Evolutionary conservation across 2,888 invertebrate genomes (phyloP), one percentile per base, ranked within the genome.

Genomic region (Drosophila cracens): DNA sequence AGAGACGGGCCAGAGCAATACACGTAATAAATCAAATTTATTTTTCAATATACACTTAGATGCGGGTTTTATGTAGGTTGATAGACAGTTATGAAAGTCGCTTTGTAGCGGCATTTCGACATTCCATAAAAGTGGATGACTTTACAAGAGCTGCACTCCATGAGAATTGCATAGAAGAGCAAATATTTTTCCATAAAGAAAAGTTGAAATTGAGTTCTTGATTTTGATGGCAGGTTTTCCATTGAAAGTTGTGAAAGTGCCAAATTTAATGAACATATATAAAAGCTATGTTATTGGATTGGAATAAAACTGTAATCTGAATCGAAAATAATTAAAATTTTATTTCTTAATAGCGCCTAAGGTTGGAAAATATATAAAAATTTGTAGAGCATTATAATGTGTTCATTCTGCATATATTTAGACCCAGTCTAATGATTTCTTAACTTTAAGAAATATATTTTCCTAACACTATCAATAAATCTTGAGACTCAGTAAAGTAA

Each of bases 1-100:
- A 16, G 27, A n/a, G n/a, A 33, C 33, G 40, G 33, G 49, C n/a
- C 27, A 51, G 64, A 52, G 62, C 65, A 70, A 66, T 70, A 63
- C 53, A 72, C 51, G 40, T 65, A 63, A 62, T 65, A 83, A 87
- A 84, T 85, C 66, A 71, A 87, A 87, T 84, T 87, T 87, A 74
- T 69, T 81, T 76, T 85, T 71, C 79, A 76, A 87, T 87, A 71
- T 74, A 65, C 72, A 79, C 74, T 76, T 76, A 54, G 61, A 54
- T 52, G 52, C 56, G 76, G 64, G 74, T 79, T 70, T 66, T 54
- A 65, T 58, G 13, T 60, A 60, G 56, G 53, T 57, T 51, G 58
- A 51, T 53, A 46, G 68, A 68, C 56, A 46, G 61, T 56, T 52
- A 43, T 38, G 33, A 59, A 57, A 63, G 49, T 40, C 31, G 46